phyloP scores from a whole-genome alignment of 2,888 invertebrate species.

The Pegoplata infirma region DNA sequence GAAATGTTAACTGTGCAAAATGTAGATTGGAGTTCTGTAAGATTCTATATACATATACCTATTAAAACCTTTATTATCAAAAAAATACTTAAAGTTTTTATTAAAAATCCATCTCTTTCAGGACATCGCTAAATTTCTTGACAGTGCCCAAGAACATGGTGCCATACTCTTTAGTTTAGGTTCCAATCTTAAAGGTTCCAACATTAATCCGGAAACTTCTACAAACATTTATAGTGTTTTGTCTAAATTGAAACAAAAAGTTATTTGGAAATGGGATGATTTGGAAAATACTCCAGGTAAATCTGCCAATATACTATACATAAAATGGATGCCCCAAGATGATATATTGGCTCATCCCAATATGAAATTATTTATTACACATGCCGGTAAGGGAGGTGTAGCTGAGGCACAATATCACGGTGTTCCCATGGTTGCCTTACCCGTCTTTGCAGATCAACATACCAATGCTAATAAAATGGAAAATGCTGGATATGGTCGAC shows the following conservation, averaged over 20 bases:
- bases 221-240: conserved; percentile 81
- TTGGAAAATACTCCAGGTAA: conserved; percentile 78
- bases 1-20: no score
- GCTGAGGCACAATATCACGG: conserved; percentile 82
- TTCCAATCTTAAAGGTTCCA: conserved; percentile 75
- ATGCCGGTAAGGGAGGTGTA: conserved; percentile 83
- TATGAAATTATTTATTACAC: conserved; percentile 82
- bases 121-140: conserved; percentile 75
- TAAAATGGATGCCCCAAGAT: conserved; percentile 85
- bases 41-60: no score
- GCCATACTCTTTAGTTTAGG: conserved; percentile 78
- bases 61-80: no score
- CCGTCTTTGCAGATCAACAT: conserved; percentile 74
- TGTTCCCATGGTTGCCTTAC: conserved; percentile 79
- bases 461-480: conserved; percentile 70
- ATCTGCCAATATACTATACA: conserved; percentile 77
- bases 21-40: no score
- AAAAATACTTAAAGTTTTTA: neutral
- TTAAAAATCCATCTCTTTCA: conserved; percentile 60
- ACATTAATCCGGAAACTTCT: conserved; percentile 79
- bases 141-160: conserved; percentile 76
- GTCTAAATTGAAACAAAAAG: conserved; percentile 81
- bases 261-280: conserved; percentile 85
- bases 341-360: conserved; percentile 83
- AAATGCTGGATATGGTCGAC: conserved; percentile 69